Base-by-base conservation (phyloP, 2,888 invertebrate species). In the Blomia tropicalis region DNA sequence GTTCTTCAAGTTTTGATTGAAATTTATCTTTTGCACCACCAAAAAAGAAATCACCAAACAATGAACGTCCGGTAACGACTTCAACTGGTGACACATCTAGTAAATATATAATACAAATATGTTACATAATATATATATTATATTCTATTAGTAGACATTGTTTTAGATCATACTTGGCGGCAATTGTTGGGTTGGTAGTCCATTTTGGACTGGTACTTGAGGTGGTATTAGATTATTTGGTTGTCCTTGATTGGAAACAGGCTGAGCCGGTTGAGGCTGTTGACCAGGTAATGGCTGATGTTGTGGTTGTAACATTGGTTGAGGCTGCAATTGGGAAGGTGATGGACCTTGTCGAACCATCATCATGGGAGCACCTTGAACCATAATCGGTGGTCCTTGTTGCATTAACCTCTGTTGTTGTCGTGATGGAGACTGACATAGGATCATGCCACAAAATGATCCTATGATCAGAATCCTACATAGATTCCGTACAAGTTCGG, bases 11-110 rank as follows among this genome's bases (percentile, higher is more conserved):
- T 2, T 23, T n/a, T 4, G 29, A 27, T 29, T 27, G 11, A 56
- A 27, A n/a, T 25, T 56, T 56, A 22, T 19, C 56, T 25, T 56
- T 56, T 14, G 30, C 54, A 31, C 22, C 31, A 31, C 29, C 31
- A 36, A 56, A 56, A 25, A 32, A 31, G 23, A 56, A 56, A 25
- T 56, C 36, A 11, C 31, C 4, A 30, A 56, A 56, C 11, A 56
- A 25, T 22, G 56, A 56, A 19, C 56, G 56, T 11, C 51, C 51
- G 22, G 51, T 47, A n/a, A 47, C 51, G 7, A n/a, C 7, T 22
- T 47, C 51, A n/a, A 47, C n/a, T 22, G 51, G 51, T 11, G 51
- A n/a, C 51, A 47, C 7, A 22, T 14, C n/a, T n/a, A n/a, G n/a
- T n/a, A n/a, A n/a, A n/a, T n/a, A n/a, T n/a, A n/a, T n/a, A n/a